Percentiles rank a stretch among this genome's conserved stretches.
phyloP scores from a whole-genome alignment of 2,888 invertebrate genomes.

The Heliconius sara region DNA sequence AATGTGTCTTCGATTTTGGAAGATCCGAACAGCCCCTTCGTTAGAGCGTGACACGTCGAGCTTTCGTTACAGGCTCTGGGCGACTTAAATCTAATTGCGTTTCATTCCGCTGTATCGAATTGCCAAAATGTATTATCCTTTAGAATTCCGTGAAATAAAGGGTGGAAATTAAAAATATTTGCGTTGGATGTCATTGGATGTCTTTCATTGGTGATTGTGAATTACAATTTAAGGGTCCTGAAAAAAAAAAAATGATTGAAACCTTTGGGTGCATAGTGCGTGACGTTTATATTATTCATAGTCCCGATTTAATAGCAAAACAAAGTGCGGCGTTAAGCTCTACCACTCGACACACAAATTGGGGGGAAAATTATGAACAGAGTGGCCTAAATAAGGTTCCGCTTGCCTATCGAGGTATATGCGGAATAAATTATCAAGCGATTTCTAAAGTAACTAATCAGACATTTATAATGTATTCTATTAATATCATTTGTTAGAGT shows the following conservation, averaged over 20 bases:
- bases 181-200: not conserved
- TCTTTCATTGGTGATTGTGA: not conserved
- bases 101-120: constrained; percentile 30
- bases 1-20: not conserved
- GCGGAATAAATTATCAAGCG: too few species aligned
- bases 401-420: too few species aligned
- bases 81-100: constrained; percentile 37
- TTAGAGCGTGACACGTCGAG: constrained; percentile 41
- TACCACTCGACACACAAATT: not conserved
- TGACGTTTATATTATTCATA: not conserved
- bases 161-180: constrained; percentile 7
- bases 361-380: not conserved
- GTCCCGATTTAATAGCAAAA: not conserved
- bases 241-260: not conserved
- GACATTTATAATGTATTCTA: too few species aligned
- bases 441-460: too few species aligned
- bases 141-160: not conserved
- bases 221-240: not conserved
- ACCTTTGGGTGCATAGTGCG: too few species aligned
- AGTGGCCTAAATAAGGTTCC: too few species aligned
- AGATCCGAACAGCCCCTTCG: constrained; percentile 31
- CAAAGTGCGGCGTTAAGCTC: too few species aligned
- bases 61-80: constrained; percentile 37
- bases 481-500: not conserved
- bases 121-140: constrained; percentile 39